Percentiles rank a stretch among this genome's conserved stretches.
Evolutionary conservation across 2,797 vertebrate species (phyloP).

Genomic region (Sciurus vulgaris): DNA sequence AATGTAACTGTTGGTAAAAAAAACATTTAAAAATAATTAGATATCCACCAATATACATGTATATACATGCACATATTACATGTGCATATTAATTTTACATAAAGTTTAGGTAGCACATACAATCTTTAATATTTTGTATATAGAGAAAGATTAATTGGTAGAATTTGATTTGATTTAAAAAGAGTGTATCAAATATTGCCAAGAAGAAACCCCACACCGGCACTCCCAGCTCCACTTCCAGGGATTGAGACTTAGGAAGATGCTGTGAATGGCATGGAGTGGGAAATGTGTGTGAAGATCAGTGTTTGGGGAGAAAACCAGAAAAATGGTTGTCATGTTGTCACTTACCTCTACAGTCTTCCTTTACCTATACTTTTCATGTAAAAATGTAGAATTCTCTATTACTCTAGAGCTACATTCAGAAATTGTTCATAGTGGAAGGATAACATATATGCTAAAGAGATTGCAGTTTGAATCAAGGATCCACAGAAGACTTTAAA

Average conservation of each 20-base stretch:
- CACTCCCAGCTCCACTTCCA: neutral
- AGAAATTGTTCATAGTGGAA: neutral
- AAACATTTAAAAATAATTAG: neutral
- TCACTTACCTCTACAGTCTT: neutral
- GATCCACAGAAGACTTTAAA: neutral
- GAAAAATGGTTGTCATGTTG: neutral
- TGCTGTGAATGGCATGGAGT: accelerated
- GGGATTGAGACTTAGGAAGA: neutral
- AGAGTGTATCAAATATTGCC: neutral
- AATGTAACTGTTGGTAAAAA: neutral
- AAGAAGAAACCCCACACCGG: neutral
- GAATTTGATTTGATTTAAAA: neutral
- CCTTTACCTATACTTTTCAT: neutral
- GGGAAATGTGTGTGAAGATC: neutral
- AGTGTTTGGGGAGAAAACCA: neutral
- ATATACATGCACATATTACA: neutral
- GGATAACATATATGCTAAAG: neutral
- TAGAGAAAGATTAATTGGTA: neutral
- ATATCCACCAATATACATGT: neutral
- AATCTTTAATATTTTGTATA: neutral
- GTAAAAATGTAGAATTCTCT: neutral
- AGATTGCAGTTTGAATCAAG: neutral
- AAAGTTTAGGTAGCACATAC: neutral
- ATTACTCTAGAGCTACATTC: neutral
- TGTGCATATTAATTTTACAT: neutral